Conservation (phyloP, 2,797 vertebrate species). For the Macropodus opercularis region DNA sequence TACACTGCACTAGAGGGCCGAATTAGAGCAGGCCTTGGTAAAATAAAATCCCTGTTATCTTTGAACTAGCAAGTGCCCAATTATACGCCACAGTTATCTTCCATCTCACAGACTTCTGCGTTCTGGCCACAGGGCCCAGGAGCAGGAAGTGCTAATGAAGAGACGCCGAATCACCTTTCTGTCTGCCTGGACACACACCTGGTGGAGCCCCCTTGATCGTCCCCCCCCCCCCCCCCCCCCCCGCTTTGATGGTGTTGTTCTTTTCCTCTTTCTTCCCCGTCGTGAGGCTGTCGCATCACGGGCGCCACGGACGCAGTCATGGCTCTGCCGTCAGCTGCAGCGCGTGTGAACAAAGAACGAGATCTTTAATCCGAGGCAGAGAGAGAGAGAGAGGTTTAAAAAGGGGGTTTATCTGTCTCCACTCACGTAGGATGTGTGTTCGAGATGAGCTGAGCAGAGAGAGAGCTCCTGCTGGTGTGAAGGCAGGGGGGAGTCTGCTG, state of each 20-base stretch:
- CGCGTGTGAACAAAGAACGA: constrained; percentile 33
- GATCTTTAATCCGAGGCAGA: constrained; percentile 47
- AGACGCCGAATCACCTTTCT: constrained; percentile 70
- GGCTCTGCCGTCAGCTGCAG: constrained; percentile 32
- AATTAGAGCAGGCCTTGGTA: constrained; percentile 62
- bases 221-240: too few relatives aligned
- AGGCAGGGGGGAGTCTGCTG: constrained; percentile 20
- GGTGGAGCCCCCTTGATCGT: constrained; percentile 41
- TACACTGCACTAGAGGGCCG: constrained; percentile 55
- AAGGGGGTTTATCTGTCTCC: constrained; percentile 49
- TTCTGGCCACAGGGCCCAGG: constrained; percentile 57
- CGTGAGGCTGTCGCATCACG: constrained; percentile 18
- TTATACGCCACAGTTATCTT: constrained; percentile 66
- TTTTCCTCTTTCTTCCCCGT: background rate
- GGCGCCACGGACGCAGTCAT: constrained; percentile 34
- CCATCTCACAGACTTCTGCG: constrained; percentile 68
- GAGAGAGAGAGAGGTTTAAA: constrained; percentile 39
- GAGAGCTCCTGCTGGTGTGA: constrained; percentile 30
- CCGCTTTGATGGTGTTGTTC: constrained; percentile 43
- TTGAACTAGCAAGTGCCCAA: constrained; percentile 73
- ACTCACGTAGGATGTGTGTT: constrained; percentile 37
- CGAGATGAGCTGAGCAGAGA: constrained; percentile 35
- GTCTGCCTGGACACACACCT: constrained; percentile 41
- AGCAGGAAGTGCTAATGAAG: constrained; percentile 62
- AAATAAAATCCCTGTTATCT: constrained; percentile 74